These are phyloP conservation scores for Oxyteleia sp. DNA, from an alignment of 2,888 invertebrate genomes.

Conservation along the genomic window DNA sequence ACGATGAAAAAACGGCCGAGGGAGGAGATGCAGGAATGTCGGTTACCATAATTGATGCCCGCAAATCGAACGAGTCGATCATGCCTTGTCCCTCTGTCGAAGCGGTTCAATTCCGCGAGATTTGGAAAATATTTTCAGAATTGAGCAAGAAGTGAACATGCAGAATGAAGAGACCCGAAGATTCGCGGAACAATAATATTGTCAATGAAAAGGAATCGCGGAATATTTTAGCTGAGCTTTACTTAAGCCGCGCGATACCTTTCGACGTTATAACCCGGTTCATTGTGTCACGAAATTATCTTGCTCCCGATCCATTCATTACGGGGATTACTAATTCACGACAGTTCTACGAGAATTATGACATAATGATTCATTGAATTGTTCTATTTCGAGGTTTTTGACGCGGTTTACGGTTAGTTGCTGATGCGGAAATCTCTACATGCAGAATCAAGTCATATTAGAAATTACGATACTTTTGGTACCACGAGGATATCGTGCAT, in stretches of 20 bases:
- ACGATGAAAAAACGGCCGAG: conserved; percentile 1
- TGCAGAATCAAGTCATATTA: no score
- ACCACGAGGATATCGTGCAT: no score
- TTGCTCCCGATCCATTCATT: conserved; percentile 66
- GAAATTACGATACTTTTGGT: no score
- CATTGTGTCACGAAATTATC: conserved; percentile 65
- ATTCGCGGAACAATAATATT: conserved; percentile 27
- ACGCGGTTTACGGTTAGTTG: conserved; percentile 21
- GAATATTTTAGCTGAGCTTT: conserved; percentile 49
- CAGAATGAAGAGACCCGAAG: not conserved
- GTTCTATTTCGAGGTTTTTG: conserved; percentile 36
- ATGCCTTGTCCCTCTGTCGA: no score
- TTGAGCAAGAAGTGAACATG: conserved; percentile 1
- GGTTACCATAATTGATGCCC: conserved; percentile 5
- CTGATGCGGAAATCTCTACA: no score
- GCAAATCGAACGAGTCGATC: conserved; percentile 10
- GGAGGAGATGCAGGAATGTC: conserved; percentile 10
- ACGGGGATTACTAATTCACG: conserved; percentile 55
- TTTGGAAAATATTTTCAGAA: conserved; percentile 15
- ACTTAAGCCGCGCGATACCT: conserved; percentile 51
- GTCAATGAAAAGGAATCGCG: conserved; percentile 27
- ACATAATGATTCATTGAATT: conserved; percentile 51
- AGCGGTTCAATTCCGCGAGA: not conserved
- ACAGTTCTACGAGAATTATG: conserved; percentile 37
- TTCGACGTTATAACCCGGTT: conserved; percentile 40